These are phyloP conservation scores for Hemaris fuciformis DNA, from an alignment of 2,888 invertebrate genomes.

Conservation along the genomic window DNA sequence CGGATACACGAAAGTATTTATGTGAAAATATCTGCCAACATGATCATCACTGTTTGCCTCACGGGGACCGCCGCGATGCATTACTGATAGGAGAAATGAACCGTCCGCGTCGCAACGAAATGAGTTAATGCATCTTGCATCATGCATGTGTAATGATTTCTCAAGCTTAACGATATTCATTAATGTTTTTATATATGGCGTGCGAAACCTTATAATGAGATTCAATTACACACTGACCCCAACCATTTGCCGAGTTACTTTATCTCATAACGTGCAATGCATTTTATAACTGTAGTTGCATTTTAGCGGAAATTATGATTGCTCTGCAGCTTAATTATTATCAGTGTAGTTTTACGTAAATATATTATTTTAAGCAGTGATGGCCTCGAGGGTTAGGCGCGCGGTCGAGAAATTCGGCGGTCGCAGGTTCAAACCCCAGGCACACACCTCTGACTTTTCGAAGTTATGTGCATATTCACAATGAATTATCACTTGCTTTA, in stretches of 20 bases:
- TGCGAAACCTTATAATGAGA: constrained; percentile 2
- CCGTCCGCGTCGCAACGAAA: background rate
- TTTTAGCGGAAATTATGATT: too few species aligned
- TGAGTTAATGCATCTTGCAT: background rate
- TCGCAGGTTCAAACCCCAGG: too few species aligned
- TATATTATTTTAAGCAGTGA: too few species aligned
- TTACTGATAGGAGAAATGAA: constrained; percentile 11
- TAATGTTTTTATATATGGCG: background rate
- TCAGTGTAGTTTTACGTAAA: too few species aligned
- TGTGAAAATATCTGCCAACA: background rate
- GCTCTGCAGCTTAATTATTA: too few species aligned
- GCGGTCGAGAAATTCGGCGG: too few species aligned
- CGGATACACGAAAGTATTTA: background rate
- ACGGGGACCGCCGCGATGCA: background rate
- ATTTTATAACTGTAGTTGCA: background rate
- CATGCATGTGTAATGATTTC: constrained; percentile 7
- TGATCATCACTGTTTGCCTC: background rate
- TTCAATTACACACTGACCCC: constrained; percentile 10
- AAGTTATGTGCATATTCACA: too few species aligned
- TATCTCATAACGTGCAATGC: background rate
- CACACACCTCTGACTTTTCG: too few species aligned
- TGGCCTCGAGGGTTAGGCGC: too few species aligned
- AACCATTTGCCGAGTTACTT: constrained; percentile 2
- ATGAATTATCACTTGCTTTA: too few species aligned
- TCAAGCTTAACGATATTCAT: constrained; percentile 2